Evolutionary conservation across 2,113 vertebrate species (phyloP), one percentile per base, ranked within the genome.

Genomic region (Saimiri boliviensis): DNA sequence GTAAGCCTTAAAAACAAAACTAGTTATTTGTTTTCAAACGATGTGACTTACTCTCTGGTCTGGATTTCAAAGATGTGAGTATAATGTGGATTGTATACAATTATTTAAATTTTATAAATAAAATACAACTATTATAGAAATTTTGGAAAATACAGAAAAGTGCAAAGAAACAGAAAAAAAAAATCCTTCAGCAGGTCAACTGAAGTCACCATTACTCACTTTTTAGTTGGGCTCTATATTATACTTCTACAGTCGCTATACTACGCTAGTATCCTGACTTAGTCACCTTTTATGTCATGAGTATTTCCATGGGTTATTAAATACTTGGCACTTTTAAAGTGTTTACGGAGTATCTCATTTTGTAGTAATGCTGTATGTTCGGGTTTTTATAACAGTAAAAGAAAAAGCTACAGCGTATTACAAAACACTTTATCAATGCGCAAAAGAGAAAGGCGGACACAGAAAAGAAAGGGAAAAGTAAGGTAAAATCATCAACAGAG

Each of bases 1-100:
- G 30, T 89, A 87, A 86, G 14, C 8, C 40, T 71, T 49, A 85
- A 86, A 94, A 92, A 70, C n/a, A 82, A n/a, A 35, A 68, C n/a
- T 90, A 80, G 12, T 16, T 32, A 66, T 92, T 89, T 86, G 56
- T 93, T 95, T 93, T 88, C 9, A 77, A 49, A 80, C 76, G 23
- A 32, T 37, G 19, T 58, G 37, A 89, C 32, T 89, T 90, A 66
- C 6, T 89, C 42, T 86, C 76, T 73, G 21, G 49, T 80, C 42
- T 95, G 30, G 52, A 95, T 89, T 94, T 89, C 73, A 91, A 95
- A 95, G 21, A 76, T 77, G 49, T 35, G 40, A 86, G 25, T 76
- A 85, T 49, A 63, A 90, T 42, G 8, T 74, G 40, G 68, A 73
- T 7, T 80, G 42, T 37, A 60, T 40, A 47, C 13, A 95, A 58